phyloP scores from a whole-genome alignment of 2,113 vertebrate genomes.

The rabbit (Oryctolagus cuniculus) region mOryCun1.1 NC_091436.1:161173501-161174000 shows the following conservation, averaged over 20 bases:
- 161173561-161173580: not conserved
- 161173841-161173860: not conserved
- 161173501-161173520: not conserved
- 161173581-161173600: not conserved
- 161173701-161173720: not conserved
- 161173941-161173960: not conserved
- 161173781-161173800: not conserved
- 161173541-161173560: not conserved
- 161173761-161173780: not conserved
- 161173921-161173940: not conserved
- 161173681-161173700: not conserved
- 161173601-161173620: not conserved
- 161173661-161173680: not conserved
- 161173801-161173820: not conserved
- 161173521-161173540: not conserved
- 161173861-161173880: not conserved
- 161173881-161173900: not conserved
- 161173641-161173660: not conserved
- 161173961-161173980: not conserved
- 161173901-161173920: constrained; percentile 12
- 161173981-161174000: constrained; percentile 12
- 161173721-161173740: not conserved
- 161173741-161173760: not conserved
- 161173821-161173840: constrained; percentile 7
- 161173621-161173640: not conserved